Evolutionary conservation across 2,113 vertebrate species (phyloP).

Genomic region (Scalopus aquaticus): DNA sequence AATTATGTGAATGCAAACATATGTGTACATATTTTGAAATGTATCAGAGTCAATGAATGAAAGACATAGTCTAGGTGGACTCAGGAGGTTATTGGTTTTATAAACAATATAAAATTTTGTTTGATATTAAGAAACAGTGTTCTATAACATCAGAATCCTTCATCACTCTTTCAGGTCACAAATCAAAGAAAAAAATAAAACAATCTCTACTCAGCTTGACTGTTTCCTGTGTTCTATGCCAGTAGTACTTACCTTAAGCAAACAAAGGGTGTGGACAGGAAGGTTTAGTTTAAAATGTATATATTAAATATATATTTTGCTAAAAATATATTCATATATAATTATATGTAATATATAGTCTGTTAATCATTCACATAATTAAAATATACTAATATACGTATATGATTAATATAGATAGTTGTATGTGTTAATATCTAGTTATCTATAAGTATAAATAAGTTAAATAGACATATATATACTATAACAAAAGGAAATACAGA

Average conservation of each 20-base stretch:
- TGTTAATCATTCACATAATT: not conserved
- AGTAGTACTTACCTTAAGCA: not conserved
- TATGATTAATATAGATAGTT: too few species aligned
- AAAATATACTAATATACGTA: too few species aligned
- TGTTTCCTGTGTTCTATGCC: not conserved
- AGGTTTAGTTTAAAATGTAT: not conserved
- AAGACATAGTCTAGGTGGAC: not conserved
- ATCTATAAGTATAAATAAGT: not conserved
- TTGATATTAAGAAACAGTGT: not conserved
- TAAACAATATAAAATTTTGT: not conserved
- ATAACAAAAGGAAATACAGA: not conserved
- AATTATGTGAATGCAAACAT: not conserved
- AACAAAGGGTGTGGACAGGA: not conserved
- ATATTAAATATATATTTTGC: not conserved
- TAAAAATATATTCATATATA: not conserved
- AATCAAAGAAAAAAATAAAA: constrained; percentile 4
- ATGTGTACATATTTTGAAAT: not conserved
- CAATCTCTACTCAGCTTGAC: not conserved
- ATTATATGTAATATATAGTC: not conserved
- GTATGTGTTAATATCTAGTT: too few species aligned
- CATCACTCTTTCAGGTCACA: not conserved
- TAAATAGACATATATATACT: not conserved
- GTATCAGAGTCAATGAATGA: not conserved
- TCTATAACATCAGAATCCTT: not conserved
- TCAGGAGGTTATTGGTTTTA: not conserved